Percentiles rank a stretch among this genome's conserved stretches.
These are phyloP conservation scores for Dicyrtomina minuta DNA, from an alignment of 2,888 invertebrate genomes.

Conservation along the genomic window DNA sequence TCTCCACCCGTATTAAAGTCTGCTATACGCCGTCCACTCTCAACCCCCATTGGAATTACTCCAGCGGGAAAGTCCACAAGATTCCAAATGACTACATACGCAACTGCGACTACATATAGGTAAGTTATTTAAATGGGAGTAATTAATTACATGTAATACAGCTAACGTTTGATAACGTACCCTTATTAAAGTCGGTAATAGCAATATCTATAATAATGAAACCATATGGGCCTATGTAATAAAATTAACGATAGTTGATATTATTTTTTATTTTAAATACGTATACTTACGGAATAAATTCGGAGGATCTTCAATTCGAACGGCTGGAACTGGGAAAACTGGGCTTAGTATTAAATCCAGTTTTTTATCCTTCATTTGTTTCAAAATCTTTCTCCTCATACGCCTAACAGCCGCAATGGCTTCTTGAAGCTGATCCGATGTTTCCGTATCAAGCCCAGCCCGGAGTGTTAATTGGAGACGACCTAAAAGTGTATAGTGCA, in stretches of 20 bases:
- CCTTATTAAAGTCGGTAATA: too few species aligned
- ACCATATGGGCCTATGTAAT: too few species aligned
- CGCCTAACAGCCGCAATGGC: slow-evolving; percentile 30
- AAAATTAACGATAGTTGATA: not conserved
- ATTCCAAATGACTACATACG: slow-evolving; percentile 41
- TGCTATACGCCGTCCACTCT: slow-evolving; percentile 31
- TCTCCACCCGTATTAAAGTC: slow-evolving; percentile 5
- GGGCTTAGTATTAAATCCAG: slow-evolving; percentile 43
- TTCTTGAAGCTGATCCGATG: slow-evolving; percentile 46
- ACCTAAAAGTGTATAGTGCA: slow-evolving; percentile 26
- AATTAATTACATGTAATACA: not conserved
- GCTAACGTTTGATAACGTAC: not conserved
- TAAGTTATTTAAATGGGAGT: not conserved
- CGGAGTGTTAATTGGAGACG: slow-evolving; percentile 39
- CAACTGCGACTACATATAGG: slow-evolving; percentile 31
- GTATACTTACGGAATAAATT: slow-evolving; percentile 23
- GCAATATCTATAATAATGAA: too few species aligned
- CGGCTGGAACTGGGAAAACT: slow-evolving; percentile 37
- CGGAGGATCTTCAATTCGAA: slow-evolving; percentile 31
- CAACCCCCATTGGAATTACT: slow-evolving; percentile 41
- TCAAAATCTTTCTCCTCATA: slow-evolving; percentile 31
- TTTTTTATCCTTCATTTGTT: slow-evolving; percentile 36
- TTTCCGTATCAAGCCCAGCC: slow-evolving; percentile 36
- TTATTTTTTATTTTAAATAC: not conserved
- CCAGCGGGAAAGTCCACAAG: slow-evolving; percentile 42